Evolutionary conservation across 2,888 invertebrate species (phyloP).

Genomic region (Diarsia rubi): DNA sequence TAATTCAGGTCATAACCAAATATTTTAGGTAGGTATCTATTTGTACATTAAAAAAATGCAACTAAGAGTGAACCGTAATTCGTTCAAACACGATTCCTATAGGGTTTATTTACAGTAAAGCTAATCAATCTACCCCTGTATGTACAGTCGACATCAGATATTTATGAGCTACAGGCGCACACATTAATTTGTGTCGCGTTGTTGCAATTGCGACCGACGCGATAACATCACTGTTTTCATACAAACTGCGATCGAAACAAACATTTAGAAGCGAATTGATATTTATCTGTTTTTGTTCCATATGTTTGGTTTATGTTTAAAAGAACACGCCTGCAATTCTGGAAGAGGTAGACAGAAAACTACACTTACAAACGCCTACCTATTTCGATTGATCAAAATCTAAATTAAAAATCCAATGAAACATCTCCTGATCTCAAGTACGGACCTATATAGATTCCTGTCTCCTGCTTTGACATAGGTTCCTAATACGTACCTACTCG

Average conservation of each 20-base stretch:
- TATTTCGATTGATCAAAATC: neutral
- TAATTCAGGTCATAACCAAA: no score
- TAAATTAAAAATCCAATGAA: neutral
- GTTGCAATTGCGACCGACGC: constrained; percentile 15
- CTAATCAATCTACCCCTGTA: constrained; percentile 25
- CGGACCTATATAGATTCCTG: neutral
- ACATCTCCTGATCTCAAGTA: neutral
- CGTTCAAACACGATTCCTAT: constrained; percentile 6
- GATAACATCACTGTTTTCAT: constrained; percentile 45
- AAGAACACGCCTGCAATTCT: neutral
- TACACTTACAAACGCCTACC: neutral
- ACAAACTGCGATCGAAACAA: constrained; percentile 20
- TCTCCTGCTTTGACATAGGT: neutral
- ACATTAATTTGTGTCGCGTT: constrained; percentile 43
- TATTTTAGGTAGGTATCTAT: no score
- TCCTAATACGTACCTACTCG: no score
- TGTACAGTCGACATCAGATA: constrained; percentile 34
- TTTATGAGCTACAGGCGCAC: constrained; percentile 29
- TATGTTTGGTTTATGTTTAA: neutral
- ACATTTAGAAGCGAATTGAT: constrained; percentile 37
- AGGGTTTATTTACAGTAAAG: constrained; percentile 33
- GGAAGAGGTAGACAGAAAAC: neutral
- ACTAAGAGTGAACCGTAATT: neutral
- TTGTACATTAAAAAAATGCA: neutral
- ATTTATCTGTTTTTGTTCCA: constrained; percentile 8